Evolutionary conservation across 2,113 vertebrate genomes (phyloP).

Genomic region (Acrocephalus kingi): DNA sequence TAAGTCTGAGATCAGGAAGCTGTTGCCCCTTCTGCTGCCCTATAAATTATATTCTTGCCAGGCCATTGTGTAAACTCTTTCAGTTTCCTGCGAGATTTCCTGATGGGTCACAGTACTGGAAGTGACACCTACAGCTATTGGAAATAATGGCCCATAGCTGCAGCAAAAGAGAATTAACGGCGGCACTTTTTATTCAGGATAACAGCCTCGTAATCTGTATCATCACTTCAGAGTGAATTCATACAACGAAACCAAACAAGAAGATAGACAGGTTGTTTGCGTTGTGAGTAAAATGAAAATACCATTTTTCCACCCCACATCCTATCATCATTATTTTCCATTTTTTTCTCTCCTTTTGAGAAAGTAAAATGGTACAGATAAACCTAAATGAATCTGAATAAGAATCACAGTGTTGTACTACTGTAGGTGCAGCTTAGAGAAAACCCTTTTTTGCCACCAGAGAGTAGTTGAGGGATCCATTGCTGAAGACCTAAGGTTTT

Average conservation of each 20-base stretch:
- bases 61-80: conserved; percentile 73
- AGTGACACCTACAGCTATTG: conserved; percentile 69
- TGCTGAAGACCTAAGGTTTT: neutral
- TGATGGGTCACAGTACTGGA: conserved; percentile 70
- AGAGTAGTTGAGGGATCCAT: neutral
- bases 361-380: neutral
- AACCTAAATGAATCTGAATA: neutral
- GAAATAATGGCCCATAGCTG: conserved; percentile 76
- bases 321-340: neutral
- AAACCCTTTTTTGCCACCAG: neutral
- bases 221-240: conserved; percentile 69
- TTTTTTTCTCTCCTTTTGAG: neutral
- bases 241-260: conserved; percentile 52
- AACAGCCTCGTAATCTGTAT: conserved; percentile 60
- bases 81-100: conserved; percentile 72
- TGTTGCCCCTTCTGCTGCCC: conserved; percentile 59
- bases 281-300: conserved; percentile 54
- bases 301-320: neutral
- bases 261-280: conserved; percentile 23
- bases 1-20: conserved; percentile 61
- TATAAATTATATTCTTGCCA: conserved; percentile 74
- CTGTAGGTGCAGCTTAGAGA: neutral
- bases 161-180: conserved; percentile 74
- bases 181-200: conserved; percentile 69
- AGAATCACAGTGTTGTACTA: neutral